Base-by-base conservation (phyloP, 2,113 vertebrate species). In the Sorex araneus region DNA sequence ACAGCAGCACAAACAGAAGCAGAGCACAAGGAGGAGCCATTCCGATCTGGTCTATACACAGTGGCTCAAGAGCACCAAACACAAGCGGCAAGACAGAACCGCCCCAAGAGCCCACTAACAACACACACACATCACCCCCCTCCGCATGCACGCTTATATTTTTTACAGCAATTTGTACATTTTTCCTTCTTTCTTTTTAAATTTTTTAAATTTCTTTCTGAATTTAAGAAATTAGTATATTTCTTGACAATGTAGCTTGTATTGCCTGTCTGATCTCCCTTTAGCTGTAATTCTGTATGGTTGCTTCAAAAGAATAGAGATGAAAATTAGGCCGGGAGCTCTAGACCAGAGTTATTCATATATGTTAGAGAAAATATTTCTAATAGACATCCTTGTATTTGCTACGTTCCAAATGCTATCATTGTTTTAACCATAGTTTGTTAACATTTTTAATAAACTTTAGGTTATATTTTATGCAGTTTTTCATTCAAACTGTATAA, bases 271-370 rank as follows among this genome's bases (percentile, higher is more conserved):
- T 84, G 67, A 69, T 87, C 8, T 90, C 80, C 71, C 76, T 78
- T 84, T 92, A 86, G 85, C 91, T 91, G 88, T 32, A n/a, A 50
- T 69, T 95, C 80, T 75, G 84, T 88, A 30, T 87, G 27, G 81
- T 63, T 28, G 84, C 30, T 91, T 40, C 76, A 57, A 85, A 81
- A 84, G 69, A 66, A 43, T 6, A 82, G 36, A 82, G 64, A 92
- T 78, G 76, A 78, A 88, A 91, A 78, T 82, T 73, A 16, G 64
- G 40, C 18, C 63, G 23, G 32, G 30, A 91, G 13, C 25, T 2
- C 15, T 47, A 60, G 19, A 86, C 80, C 32, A 77, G 32, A 85
- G 78, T 1, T 32, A 74, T 74, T 54, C 30, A 23, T 54, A 11
- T 45, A 15, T 67, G 50, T 32, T 88, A 70, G 66, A 91, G 32